Evolutionary conservation across 2,797 vertebrate genomes (phyloP).

Genomic region (Tinamus major): DNA sequence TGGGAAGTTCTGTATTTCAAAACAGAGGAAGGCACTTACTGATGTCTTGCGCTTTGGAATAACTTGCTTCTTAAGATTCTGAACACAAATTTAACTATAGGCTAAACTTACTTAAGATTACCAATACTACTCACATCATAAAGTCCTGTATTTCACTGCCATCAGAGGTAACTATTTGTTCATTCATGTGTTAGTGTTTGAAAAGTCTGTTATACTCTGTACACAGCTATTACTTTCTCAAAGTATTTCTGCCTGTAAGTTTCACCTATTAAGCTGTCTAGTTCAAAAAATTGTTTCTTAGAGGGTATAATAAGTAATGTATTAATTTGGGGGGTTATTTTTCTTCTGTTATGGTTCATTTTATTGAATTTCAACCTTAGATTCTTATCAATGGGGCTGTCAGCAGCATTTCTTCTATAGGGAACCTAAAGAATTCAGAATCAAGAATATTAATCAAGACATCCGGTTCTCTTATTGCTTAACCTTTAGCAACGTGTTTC

Average conservation of each 20-base stretch:
- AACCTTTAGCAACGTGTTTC: constrained; percentile 88
- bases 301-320: neutral
- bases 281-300: neutral
- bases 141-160: neutral
- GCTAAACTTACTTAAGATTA: neutral
- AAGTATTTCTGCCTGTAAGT: neutral
- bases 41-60: neutral
- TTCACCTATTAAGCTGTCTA: neutral
- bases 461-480: constrained; percentile 26
- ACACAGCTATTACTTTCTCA: neutral
- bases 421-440: neutral
- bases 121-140: neutral
- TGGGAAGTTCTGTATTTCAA: neutral
- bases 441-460: neutral
- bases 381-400: neutral
- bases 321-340: neutral
- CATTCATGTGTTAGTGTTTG: neutral
- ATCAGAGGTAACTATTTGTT: neutral
- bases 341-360: neutral
- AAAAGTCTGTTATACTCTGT: neutral
- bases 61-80: neutral
- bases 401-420: neutral
- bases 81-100: neutral
- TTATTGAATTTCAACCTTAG: neutral
- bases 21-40: neutral